Conservation (phyloP, 2,888 invertebrate species). For the Yponomeuta plumbellus region DNA sequence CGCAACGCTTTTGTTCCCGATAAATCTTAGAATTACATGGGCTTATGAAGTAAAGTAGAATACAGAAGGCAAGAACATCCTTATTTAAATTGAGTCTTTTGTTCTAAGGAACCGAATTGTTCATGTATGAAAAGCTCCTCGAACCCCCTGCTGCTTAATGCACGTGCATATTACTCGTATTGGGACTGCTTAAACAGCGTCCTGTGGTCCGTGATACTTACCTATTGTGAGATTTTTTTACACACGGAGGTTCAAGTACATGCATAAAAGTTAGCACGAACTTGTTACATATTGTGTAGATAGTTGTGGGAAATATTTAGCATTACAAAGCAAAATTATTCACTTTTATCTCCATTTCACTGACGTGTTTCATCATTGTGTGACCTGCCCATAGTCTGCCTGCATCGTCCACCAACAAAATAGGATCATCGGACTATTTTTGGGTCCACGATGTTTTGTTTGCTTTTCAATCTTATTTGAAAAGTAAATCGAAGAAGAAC, state of each 20-base stretch:
- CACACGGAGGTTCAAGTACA: neutral
- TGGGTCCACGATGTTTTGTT: constrained; percentile 24
- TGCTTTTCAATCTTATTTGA: constrained; percentile 34
- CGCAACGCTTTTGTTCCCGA: neutral
- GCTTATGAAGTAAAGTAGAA: neutral
- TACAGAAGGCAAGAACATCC: constrained; percentile 1
- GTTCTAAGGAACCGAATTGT: constrained; percentile 8
- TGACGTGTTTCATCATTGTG: neutral
- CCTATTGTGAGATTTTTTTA: neutral
- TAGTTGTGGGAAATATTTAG: neutral
- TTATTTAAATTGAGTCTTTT: constrained; percentile 10
- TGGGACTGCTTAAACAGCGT: neutral
- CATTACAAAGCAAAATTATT: neutral
- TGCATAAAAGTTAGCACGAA: neutral
- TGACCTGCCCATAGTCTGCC: neutral
- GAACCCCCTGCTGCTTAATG: neutral
- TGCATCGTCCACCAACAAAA: neutral
- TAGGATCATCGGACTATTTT: neutral
- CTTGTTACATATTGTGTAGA: neutral
- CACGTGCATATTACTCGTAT: constrained; percentile 13
- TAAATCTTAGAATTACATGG: neutral
- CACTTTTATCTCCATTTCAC: neutral
- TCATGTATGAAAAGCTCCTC: constrained; percentile 1
- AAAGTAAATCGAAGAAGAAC: constrained; percentile 46
- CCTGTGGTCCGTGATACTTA: neutral